A percentile compares a stretch with the other conserved stretches of the same genome.
phyloP scores from a whole-genome alignment of 2,113 vertebrate species.

The Gobio gobio region DNA sequence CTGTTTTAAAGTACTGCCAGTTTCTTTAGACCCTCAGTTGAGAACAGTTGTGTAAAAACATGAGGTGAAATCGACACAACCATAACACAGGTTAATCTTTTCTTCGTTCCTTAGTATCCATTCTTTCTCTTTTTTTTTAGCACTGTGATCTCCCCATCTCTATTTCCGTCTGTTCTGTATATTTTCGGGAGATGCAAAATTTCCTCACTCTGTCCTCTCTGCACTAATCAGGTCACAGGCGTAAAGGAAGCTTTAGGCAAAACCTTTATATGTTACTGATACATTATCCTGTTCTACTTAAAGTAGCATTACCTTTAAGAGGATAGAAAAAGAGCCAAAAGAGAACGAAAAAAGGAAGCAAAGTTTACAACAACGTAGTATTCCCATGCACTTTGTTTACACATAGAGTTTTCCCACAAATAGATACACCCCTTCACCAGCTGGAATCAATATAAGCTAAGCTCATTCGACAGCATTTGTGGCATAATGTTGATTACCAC shows the following conservation, averaged over 20 bases:
- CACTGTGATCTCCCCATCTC: slow-evolving; percentile 4
- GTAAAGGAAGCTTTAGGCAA: slow-evolving; percentile 32
- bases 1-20: slow-evolving; percentile 6
- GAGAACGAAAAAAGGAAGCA: neutral
- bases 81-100: slow-evolving; percentile 12
- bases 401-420: slow-evolving; percentile 50
- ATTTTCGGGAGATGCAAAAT: slow-evolving; percentile 12
- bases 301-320: neutral
- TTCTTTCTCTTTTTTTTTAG: slow-evolving; percentile 3
- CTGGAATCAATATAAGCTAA: neutral
- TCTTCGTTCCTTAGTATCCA: slow-evolving; percentile 4
- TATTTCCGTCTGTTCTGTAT: slow-evolving; percentile 13
- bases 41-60: slow-evolving; percentile 10
- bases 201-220: slow-evolving; percentile 23
- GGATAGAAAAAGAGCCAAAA: slow-evolving; percentile 6
- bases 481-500: neutral
- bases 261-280: slow-evolving; percentile 20
- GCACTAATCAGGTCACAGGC: slow-evolving; percentile 27
- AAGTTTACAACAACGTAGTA: neutral
- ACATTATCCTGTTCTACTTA: slow-evolving; percentile 27
- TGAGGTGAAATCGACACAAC: slow-evolving; percentile 24
- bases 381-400: slow-evolving; percentile 55
- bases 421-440: neutral
- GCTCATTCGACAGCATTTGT: neutral
- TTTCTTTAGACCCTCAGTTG: slow-evolving; percentile 18